Base-by-base conservation (phyloP, 1,140 invertebrate genomes). In the Potamilus streckersoni region DNA sequence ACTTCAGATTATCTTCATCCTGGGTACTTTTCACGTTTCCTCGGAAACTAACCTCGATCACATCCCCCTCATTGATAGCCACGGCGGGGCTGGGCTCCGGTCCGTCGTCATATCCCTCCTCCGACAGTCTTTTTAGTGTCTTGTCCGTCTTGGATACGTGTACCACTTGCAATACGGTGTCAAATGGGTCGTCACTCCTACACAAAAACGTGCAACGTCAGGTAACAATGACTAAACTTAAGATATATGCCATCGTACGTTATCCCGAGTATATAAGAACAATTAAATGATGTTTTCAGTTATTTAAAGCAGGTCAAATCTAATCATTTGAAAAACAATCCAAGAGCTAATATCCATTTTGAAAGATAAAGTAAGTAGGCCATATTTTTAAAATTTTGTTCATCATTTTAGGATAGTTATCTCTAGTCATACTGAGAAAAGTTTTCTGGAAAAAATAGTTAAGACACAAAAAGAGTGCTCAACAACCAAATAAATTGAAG, bases 41-140 rank as follows among this genome's bases (percentile, higher is more conserved):
- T 69, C 82, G 79, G 79, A 88, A 86, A 63, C 71, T 71, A 55
- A 88, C 67, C 74, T 85, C 83, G 19, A 88, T 81, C 14, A 82
- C 63, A 62, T 87, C 85, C 4, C 87, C 87, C 72, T 88, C 87
- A 23, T 78, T 77, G 12, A 88, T 65, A 17, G 65, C 80, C 23
- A 81, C 31, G 23, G 82, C 73, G 15, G 49, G 38, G 64, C 80
- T 80, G 4, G 76, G 76, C 14, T 81, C 83, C 2, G 86, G 84
- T 17, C 84, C 84, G 5, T 86, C 84, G 16, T 84, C 83, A 74
- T 83, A 88, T 12, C 85, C 85, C 20, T 83, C 80, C 14, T 83
- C 81, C 5, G 73, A 64, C 59, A 88, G 65, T 57, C 78, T 58
- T 63, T 80, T 79, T 23, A 83, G 23, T 2, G 79, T 72, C 63